Evolutionary conservation across 2,797 vertebrate genomes (phyloP), one percentile per base, ranked within the genome.

Genomic region (Chiroxiphia lanceolata): DNA sequence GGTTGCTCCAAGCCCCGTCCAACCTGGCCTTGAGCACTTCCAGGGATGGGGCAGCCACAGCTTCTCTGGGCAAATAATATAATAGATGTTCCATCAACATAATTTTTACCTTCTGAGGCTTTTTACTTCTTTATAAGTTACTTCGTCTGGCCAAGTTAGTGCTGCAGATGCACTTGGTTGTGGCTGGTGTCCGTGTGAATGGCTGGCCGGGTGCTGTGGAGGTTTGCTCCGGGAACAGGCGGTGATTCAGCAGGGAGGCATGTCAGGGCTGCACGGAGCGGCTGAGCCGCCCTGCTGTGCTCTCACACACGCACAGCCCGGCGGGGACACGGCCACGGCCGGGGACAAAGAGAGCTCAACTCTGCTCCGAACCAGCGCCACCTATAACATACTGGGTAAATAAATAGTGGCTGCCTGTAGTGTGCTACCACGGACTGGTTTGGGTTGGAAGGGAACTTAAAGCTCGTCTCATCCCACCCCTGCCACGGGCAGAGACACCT

Each of bases 381-480:
- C 56, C 72, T 11, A 2, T 8, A 8, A 74, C 82, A 14, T 0
- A 1, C 1, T 18, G 4, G 10, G 42, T 13, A 33, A 44, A 38
- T 33, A 42, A 38, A 40, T 4, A 53, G 31, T 4, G 29, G 33
- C 51, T 53, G 34, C 3, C 27, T 36, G 20, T 3, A 13, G 18
- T 0, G 44, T 44, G 0, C 8, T 70, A 9, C 5, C 50, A 5
- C 87, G 4, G 42, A 15, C 1, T 5, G 29, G 1, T 11, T 56
- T 11, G 78, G 16, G 4, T 6, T 21, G 33, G 65, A 59, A 51
- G 14, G 26, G 36, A 63, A 20, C 16, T 56, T 21, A 11, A 21
- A 45, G 8, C 31, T 40, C 50, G 2, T n/a, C 42, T 23, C 33
- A 1, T 18, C 14, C 13, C 79, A 17, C 15, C 61, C 12, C 34